Percentiles rank a stretch among this genome's conserved stretches.
Conservation (phyloP, 2,888 invertebrate genomes). For the Nebria salina region DNA sequence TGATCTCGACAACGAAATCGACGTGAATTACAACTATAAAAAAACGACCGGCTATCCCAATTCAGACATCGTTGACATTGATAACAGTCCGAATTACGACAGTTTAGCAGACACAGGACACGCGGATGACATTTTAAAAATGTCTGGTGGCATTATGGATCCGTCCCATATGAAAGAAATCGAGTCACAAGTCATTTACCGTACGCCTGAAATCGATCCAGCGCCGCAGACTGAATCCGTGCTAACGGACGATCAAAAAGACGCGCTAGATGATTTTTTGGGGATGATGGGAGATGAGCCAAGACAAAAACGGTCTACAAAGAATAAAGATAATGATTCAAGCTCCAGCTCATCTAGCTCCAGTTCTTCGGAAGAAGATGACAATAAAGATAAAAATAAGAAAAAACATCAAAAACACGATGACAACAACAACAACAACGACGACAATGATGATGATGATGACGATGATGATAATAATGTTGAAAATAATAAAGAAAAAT, state of each 20-base stretch:
- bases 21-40: constrained; percentile 51
- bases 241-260: constrained; percentile 61
- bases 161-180: constrained; percentile 54
- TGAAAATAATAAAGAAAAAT: constrained; percentile 18
- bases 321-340: constrained; percentile 32
- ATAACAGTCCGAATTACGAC: constrained; percentile 52
- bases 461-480: constrained; percentile 39
- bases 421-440: constrained; percentile 21
- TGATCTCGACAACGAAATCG: constrained; percentile 58
- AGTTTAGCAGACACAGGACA: constrained; percentile 58
- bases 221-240: constrained; percentile 40
- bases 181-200: constrained; percentile 58
- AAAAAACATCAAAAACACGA: constrained; percentile 44
- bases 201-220: constrained; percentile 7
- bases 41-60: constrained; percentile 37
- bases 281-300: constrained; percentile 59
- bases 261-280: constrained; percentile 63
- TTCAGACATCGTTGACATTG: constrained; percentile 40
- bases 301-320: constrained; percentile 28
- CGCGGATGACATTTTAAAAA: constrained; percentile 55
- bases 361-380: constrained; percentile 41
- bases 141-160: constrained; percentile 45
- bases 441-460: constrained; percentile 33
- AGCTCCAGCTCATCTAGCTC: constrained; percentile 22
- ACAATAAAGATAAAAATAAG: constrained; percentile 32